Evolutionary conservation across 2,888 invertebrate genomes (phyloP).

Genomic region (Eupsilia transversa): DNA sequence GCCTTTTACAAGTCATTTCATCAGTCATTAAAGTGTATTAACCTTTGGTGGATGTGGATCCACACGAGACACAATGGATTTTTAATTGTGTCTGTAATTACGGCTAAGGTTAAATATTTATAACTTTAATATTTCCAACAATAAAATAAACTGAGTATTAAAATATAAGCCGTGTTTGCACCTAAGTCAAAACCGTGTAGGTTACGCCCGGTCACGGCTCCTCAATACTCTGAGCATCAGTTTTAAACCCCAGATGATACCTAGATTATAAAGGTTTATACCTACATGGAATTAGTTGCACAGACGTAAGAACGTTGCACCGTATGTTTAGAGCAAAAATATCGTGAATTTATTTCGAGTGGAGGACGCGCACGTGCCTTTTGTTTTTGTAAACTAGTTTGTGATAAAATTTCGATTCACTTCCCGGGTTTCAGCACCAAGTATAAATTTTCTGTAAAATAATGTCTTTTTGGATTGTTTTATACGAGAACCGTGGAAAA

Average conservation of each 20-base stretch:
- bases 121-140: background rate
- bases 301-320: too few relatives aligned
- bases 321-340: too few relatives aligned
- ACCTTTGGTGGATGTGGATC: too few relatives aligned
- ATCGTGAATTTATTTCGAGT: too few relatives aligned
- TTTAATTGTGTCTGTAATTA: too few relatives aligned
- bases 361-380: too few relatives aligned
- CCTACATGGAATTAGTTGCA: background rate
- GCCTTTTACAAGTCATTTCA: too few relatives aligned
- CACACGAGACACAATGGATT: too few relatives aligned
- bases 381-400: too few relatives aligned
- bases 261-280: slow-evolving; percentile 29
- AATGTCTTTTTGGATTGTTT: too few relatives aligned
- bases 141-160: slow-evolving; percentile 1
- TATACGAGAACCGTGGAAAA: background rate
- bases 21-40: too few relatives aligned
- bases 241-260: slow-evolving; percentile 11
- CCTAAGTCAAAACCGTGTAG: slow-evolving; percentile 4
- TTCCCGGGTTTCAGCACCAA: background rate
- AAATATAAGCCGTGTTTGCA: background rate
- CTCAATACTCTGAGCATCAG: background rate
- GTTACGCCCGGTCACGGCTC: background rate
- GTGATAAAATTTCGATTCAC: background rate
- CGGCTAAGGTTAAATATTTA: too few relatives aligned
- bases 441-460: background rate